Evolutionary conservation across 1,140 invertebrate genomes (phyloP).

Genomic region (Pteromalus puparum): DNA sequence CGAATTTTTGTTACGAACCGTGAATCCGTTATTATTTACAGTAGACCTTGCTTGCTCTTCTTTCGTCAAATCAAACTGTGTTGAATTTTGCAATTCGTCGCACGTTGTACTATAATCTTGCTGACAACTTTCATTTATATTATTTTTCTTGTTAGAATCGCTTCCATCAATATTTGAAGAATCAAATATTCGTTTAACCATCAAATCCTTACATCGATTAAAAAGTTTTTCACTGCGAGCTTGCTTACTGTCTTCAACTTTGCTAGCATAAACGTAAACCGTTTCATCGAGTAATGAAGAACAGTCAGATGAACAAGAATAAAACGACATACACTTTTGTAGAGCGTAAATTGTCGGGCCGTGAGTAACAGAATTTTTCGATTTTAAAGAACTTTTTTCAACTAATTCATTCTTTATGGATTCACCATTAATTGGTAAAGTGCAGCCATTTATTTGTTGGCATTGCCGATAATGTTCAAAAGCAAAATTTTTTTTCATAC

Average conservation of each 20-base stretch:
- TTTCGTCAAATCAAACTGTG: neutral
- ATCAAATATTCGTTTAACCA: neutral
- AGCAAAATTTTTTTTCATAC: conserved; percentile 60
- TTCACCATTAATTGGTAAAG: neutral
- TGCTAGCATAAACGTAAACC: neutral
- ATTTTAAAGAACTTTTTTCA: neutral
- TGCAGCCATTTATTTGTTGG: conserved; percentile 7
- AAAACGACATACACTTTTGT: neutral
- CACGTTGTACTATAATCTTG: neutral
- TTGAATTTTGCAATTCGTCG: neutral
- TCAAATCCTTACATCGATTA: conserved; percentile 16
- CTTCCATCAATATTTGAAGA: neutral
- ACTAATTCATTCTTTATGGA: neutral
- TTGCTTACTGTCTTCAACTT: neutral
- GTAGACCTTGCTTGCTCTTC: neutral
- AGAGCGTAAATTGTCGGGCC: neutral
- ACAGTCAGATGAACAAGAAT: conserved; percentile 1
- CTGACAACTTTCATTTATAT: neutral
- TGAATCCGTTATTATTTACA: neutral
- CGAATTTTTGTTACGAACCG: neutral
- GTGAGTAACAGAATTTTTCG: neutral
- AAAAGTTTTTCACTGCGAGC: neutral
- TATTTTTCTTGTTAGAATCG: neutral
- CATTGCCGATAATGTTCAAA: conserved; percentile 52
- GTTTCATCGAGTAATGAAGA: neutral